A percentile compares a stretch with the other conserved stretches of the same genome.
Evolutionary conservation across 35 echinoderm and acorn worm genomes (phyloP).

Genomic region (Hemicentrotus pulcherrimus): DNA sequence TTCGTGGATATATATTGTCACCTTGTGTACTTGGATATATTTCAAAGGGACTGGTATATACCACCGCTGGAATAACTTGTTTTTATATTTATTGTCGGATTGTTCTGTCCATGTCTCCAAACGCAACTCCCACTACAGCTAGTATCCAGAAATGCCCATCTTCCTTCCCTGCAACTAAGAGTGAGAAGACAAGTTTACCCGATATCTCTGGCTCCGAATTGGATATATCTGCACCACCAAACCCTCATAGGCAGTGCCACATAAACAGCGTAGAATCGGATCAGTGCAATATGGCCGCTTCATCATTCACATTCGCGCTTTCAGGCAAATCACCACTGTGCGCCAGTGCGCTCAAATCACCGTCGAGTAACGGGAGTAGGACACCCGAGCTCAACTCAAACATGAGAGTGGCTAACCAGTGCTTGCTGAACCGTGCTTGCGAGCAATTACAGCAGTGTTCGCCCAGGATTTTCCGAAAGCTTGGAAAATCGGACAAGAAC

Average conservation of each 20-base stretch:
- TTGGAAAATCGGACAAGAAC: background rate
- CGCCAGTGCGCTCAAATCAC: slow-evolving; percentile 29
- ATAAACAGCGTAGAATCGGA: background rate
- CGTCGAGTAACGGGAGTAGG: background rate
- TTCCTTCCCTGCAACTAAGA: background rate
- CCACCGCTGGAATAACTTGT: background rate
- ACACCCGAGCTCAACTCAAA: background rate
- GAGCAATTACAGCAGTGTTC: slow-evolving; percentile 23
- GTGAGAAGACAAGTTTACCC: background rate
- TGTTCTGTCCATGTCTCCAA: slow-evolving; percentile 41
- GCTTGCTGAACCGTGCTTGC: background rate
- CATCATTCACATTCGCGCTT: background rate
- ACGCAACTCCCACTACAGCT: background rate
- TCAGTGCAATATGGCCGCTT: background rate
- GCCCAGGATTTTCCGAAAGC: background rate
- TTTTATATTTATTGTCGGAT: background rate
- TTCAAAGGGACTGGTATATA: background rate
- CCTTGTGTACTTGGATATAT: background rate
- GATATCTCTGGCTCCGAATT: background rate
- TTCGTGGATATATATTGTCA: background rate
- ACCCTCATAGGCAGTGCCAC: background rate
- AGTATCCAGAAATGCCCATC: background rate
- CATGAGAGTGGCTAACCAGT: background rate
- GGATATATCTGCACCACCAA: background rate
- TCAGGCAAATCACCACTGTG: slow-evolving; percentile 17